phyloP scores from a whole-genome alignment of 2,888 invertebrate species.

The Leptopilina myrica region DNA sequence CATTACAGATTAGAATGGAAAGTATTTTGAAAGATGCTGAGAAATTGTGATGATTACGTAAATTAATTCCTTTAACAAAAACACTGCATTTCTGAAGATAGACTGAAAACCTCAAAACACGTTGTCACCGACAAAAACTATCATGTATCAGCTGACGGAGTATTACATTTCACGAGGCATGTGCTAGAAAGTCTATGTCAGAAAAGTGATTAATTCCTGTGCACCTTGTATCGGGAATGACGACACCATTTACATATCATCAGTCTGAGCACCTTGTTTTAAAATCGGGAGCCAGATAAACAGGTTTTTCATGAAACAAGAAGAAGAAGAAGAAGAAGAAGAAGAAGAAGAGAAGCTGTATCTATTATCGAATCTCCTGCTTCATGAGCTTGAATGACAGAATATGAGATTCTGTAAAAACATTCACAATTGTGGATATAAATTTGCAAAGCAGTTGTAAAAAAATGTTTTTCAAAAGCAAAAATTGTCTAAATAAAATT shows the following conservation, averaged over 20 bases:
- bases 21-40: too few relatives aligned
- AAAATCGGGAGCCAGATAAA: slow-evolving; percentile 40
- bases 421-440: background rate
- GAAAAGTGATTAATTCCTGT: slow-evolving; percentile 31
- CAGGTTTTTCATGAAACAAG: slow-evolving; percentile 37
- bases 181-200: slow-evolving; percentile 35
- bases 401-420: slow-evolving; percentile 32
- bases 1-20: too few relatives aligned
- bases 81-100: background rate
- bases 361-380: slow-evolving; percentile 36
- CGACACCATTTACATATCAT: slow-evolving; percentile 39
- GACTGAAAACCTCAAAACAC: background rate
- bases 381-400: slow-evolving; percentile 12
- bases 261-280: slow-evolving; percentile 31
- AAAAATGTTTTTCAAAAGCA: background rate
- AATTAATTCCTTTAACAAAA: too few relatives aligned
- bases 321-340: slow-evolving; percentile 25
- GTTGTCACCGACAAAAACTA: slow-evolving; percentile 10
- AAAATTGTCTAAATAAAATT: slow-evolving; percentile 21
- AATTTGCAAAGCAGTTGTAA: too few relatives aligned
- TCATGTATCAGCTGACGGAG: slow-evolving; percentile 13
- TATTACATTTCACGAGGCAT: slow-evolving; percentile 28
- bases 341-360: slow-evolving; percentile 20
- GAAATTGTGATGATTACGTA: too few relatives aligned
- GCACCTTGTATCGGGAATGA: slow-evolving; percentile 38